Evolutionary conservation across 2,888 invertebrate species (phyloP).

Genomic region (Drosophila acutilabella): DNA sequence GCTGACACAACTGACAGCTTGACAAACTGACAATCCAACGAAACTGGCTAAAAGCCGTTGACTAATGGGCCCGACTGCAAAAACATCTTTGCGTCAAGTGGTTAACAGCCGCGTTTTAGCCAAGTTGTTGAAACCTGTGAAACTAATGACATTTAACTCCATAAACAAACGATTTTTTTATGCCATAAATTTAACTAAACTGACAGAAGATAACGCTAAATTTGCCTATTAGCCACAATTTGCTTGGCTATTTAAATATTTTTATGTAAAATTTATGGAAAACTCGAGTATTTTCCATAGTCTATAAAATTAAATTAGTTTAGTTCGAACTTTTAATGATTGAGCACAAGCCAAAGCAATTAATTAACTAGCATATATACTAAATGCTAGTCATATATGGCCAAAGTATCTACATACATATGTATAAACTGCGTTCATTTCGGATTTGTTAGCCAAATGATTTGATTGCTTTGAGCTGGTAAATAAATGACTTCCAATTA

Average conservation of each 20-base stretch:
- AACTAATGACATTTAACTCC: constrained; percentile 6
- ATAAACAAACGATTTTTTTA: constrained; percentile 10
- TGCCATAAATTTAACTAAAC: neutral
- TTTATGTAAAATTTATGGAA: neutral
- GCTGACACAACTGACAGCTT: constrained; percentile 48
- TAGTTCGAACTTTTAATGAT: neutral
- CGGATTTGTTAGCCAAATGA: constrained; percentile 52
- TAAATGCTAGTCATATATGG: constrained; percentile 2
- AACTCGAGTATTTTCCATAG: neutral
- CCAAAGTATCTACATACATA: constrained; percentile 11
- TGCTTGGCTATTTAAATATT: no score
- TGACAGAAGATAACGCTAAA: neutral
- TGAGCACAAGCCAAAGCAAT: neutral
- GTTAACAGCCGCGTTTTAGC: constrained; percentile 10
- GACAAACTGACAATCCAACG: constrained; percentile 38
- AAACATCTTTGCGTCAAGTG: constrained; percentile 16
- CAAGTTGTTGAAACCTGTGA: constrained; percentile 6
- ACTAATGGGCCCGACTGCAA: constrained; percentile 11
- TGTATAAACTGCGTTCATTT: constrained; percentile 20
- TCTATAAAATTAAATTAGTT: neutral
- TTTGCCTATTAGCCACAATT: neutral
- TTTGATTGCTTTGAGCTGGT: constrained; percentile 73
- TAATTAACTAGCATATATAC: constrained; percentile 1
- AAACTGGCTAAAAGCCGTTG: constrained; percentile 36
- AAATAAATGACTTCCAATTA: constrained; percentile 78